A percentile compares a stretch with the other conserved stretches of the same genome.
Conservation (phyloP, 2,888 invertebrate species). For the Chloromyia formosa region DNA sequence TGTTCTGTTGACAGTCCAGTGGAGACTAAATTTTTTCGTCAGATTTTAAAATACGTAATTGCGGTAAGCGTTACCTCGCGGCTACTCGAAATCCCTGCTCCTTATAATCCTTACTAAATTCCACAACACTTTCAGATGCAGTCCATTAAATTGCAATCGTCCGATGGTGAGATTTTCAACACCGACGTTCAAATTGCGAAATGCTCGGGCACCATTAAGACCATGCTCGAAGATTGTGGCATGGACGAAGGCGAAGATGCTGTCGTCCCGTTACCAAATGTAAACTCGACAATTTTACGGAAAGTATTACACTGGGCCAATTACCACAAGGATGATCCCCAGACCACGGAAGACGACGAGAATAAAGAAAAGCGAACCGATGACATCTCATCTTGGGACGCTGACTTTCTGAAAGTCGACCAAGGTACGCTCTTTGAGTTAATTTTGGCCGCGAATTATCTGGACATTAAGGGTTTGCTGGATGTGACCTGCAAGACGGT, state of each 20-base stretch:
- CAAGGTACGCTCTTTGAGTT: slow-evolving; percentile 96
- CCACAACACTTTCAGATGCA: slow-evolving; percentile 73
- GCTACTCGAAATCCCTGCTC: too few relatives aligned
- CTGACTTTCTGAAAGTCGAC: slow-evolving; percentile 98
- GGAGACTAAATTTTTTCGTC: too few relatives aligned
- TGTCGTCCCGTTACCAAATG: slow-evolving; percentile 95
- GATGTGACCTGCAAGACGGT: slow-evolving; percentile 99
- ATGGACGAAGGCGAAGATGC: slow-evolving; percentile 94
- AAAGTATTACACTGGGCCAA: slow-evolving; percentile 95
- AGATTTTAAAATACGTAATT: too few relatives aligned
- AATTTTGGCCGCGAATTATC: slow-evolving; percentile 95
- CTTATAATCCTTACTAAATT: background rate
- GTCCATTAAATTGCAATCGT: slow-evolving; percentile 92
- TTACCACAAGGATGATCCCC: slow-evolving; percentile 94
- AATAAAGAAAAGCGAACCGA: slow-evolving; percentile 98
- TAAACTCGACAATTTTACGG: slow-evolving; percentile 94
- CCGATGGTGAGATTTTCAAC: slow-evolving; percentile 94
- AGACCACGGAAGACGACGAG: slow-evolving; percentile 95
- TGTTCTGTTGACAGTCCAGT: too few relatives aligned
- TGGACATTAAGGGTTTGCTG: slow-evolving; percentile 93
- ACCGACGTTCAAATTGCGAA: slow-evolving; percentile 97
- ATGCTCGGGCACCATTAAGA: slow-evolving; percentile 97
- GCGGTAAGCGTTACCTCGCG: too few relatives aligned
- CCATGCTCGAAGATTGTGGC: slow-evolving; percentile 94
- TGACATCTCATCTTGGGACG: slow-evolving; percentile 99